Percentiles rank a stretch among this genome's conserved stretches.
phyloP scores from a whole-genome alignment of 2,797 vertebrate genomes.

The Nyctalus aviator region DNA sequence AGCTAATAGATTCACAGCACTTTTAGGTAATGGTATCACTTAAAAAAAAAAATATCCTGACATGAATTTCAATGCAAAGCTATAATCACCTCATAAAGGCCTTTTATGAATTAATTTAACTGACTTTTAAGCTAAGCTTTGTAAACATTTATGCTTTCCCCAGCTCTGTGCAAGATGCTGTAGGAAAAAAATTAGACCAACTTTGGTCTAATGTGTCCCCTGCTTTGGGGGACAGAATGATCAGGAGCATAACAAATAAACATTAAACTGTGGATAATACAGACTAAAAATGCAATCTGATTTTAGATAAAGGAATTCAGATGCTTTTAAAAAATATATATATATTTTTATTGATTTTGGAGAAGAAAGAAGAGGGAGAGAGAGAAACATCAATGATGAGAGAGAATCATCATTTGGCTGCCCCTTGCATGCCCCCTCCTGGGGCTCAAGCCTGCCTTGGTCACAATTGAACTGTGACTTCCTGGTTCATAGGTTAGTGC shows the following conservation, averaged over 20 bases:
- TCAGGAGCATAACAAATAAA: background rate
- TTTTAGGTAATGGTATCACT: background rate
- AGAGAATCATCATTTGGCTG: too few species aligned
- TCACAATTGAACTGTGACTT: too few species aligned
- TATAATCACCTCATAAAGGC: background rate
- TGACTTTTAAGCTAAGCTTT: slow-evolving; percentile 30
- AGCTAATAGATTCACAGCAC: background rate
- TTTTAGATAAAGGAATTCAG: background rate
- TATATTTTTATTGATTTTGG: too few species aligned
- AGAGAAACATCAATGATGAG: too few species aligned
- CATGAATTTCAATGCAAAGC: background rate
- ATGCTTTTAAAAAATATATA: too few species aligned
- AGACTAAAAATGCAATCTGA: background rate
- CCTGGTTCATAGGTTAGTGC: too few species aligned
- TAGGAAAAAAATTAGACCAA: background rate
- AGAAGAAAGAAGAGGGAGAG: too few species aligned
- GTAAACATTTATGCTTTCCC: background rate
- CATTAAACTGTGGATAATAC: background rate
- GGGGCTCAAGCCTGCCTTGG: too few species aligned
- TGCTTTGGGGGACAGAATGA: background rate
- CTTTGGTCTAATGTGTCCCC: background rate
- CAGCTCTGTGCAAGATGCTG: background rate
- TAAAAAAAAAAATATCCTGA: background rate
- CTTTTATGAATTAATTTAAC: slow-evolving; percentile 13
- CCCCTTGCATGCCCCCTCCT: too few species aligned